phyloP scores from a whole-genome alignment of 2,113 vertebrate genomes.

The Zonotrichia leucophrys region DNA sequence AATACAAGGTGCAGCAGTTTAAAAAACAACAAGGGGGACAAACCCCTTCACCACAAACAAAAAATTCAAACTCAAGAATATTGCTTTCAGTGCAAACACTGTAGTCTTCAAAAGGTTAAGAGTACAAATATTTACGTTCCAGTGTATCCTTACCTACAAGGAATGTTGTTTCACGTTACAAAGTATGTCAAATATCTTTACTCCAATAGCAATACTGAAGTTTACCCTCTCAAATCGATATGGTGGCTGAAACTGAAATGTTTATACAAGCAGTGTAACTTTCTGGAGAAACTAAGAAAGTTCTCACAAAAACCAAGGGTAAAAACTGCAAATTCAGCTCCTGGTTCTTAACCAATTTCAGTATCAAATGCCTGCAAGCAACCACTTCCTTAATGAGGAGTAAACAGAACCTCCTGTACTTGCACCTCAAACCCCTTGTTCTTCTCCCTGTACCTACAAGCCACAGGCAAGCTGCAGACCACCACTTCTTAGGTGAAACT shows the following conservation, averaged over 20 bases:
- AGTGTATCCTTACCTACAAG: slow-evolving; percentile 48
- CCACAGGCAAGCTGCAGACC: not conserved
- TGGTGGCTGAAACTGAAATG: slow-evolving; percentile 9
- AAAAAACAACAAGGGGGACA: not conserved
- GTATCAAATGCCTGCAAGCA: not conserved
- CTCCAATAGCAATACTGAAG: not conserved
- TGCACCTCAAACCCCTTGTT: not conserved
- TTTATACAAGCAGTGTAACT: slow-evolving; percentile 36
- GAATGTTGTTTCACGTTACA: slow-evolving; percentile 45
- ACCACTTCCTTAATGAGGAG: not conserved
- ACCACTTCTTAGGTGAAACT: not conserved
- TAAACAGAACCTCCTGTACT: not conserved
- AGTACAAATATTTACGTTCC: slow-evolving; percentile 61
- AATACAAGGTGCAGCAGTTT: slow-evolving; percentile 18
- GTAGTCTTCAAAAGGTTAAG: slow-evolving; percentile 42
- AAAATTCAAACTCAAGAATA: slow-evolving; percentile 16
- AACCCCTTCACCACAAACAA: not conserved
- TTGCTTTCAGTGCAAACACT: slow-evolving; percentile 60
- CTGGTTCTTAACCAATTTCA: not conserved
- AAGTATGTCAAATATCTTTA: slow-evolving; percentile 50
- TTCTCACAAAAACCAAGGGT: not conserved
- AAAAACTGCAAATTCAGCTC: slow-evolving; percentile 3
- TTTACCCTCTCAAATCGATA: slow-evolving; percentile 1
- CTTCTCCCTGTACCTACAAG: not conserved
- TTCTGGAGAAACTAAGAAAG: slow-evolving; percentile 33